Evolutionary conservation across 2,888 invertebrate genomes (phyloP).

Genomic region (Ecdyonurus torrentis): DNA sequence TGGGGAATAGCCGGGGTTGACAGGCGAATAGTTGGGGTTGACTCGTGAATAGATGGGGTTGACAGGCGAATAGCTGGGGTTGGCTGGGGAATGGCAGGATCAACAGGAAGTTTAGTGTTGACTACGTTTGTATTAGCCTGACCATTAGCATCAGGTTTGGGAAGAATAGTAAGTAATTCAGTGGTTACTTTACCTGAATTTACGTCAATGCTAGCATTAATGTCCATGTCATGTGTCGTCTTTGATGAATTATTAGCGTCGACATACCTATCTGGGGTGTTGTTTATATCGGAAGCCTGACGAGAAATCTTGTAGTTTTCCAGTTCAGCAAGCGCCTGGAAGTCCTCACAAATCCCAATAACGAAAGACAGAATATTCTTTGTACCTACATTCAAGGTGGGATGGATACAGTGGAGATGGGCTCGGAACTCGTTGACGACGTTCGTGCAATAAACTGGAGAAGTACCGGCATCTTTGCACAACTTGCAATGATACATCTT

Average conservation of each 20-base stretch:
- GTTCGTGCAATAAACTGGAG: slow-evolving; percentile 24
- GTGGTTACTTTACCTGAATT: no score
- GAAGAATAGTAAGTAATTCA: no score
- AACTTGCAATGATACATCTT: slow-evolving; percentile 60
- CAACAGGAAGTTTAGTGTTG: slow-evolving; percentile 21
- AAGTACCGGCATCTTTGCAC: slow-evolving; percentile 34
- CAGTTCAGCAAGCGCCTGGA: neutral
- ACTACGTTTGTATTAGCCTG: no score
- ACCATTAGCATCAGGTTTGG: no score
- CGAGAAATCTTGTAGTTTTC: neutral
- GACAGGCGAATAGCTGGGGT: slow-evolving; percentile 25
- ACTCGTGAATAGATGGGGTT: slow-evolving; percentile 26
- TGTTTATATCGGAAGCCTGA: no score
- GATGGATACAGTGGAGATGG: slow-evolving; percentile 42
- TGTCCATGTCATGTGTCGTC: no score
- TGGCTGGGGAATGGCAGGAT: slow-evolving; percentile 21
- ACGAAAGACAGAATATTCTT: slow-evolving; percentile 34
- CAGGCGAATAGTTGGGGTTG: slow-evolving; percentile 26
- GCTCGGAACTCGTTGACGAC: slow-evolving; percentile 46
- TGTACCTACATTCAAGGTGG: slow-evolving; percentile 23
- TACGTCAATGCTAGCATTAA: no score
- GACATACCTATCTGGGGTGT: no score
- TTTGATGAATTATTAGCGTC: no score
- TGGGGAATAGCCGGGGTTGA: slow-evolving; percentile 20
- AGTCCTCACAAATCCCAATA: slow-evolving; percentile 28